Conservation (phyloP, 2,113 vertebrate genomes). For the Leptobrachium ailaonicum region DNA sequence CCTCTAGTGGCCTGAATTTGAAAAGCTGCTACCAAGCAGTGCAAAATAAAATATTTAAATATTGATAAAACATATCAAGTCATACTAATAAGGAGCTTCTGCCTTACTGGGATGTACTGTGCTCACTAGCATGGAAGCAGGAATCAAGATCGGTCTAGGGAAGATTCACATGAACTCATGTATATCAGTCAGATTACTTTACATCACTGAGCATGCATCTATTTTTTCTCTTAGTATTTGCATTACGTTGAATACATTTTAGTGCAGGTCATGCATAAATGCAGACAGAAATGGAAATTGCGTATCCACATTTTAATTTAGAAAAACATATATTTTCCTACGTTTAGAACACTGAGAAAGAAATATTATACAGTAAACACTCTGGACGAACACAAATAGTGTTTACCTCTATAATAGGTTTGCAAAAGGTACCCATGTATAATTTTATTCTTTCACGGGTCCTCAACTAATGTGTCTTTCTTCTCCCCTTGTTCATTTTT, state of each 20-base stretch:
- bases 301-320: no score
- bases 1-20: conserved; percentile 26
- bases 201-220: conserved; percentile 16
- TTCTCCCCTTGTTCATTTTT: no score
- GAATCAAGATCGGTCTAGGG: conserved; percentile 16
- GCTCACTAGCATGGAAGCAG: conserved; percentile 31
- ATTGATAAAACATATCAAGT: conserved; percentile 23
- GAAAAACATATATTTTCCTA: no score
- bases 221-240: conserved; percentile 25
- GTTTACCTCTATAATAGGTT: no score
- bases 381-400: no score
- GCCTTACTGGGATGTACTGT: conserved; percentile 20
- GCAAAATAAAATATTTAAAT: conserved; percentile 37
- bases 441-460: no score
- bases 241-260: conserved; percentile 18
- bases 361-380: background rate
- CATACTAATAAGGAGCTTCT: conserved; percentile 33
- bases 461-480: no score
- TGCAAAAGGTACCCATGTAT: no score
- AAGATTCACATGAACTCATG: conserved; percentile 27
- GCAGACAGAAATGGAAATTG: background rate
- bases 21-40: conserved; percentile 18
- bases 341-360: background rate
- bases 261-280: background rate
- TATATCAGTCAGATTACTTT: conserved; percentile 42